Conservation (phyloP, 2,888 invertebrate genomes). For the Theodoxus fluviatilis region DNA sequence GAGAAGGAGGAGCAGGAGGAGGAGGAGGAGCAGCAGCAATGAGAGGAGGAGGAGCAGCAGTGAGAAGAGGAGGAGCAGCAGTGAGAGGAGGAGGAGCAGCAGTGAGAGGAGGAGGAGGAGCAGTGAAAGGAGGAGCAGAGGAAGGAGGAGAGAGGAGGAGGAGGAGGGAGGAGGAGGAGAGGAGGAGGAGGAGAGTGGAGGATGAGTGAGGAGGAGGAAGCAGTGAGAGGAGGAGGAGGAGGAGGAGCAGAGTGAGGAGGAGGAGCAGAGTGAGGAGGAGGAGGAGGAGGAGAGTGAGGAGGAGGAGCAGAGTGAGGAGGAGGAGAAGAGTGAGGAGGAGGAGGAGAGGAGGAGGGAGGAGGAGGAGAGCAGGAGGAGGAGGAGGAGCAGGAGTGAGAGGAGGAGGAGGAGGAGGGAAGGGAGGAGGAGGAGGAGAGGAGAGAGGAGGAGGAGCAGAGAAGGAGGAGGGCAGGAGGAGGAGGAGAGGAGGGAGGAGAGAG, state of each 20-base stretch:
- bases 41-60: background rate
- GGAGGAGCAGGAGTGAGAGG: background rate
- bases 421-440: background rate
- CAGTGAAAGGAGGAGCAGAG: background rate
- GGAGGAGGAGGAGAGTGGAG: conserved; percentile 10
- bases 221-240: background rate
- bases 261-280: conserved; percentile 3
- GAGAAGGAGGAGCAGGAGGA: background rate
- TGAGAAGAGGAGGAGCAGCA: conserved; percentile 13
- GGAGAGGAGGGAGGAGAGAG: conserved; percentile 15
- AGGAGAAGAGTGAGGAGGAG: background rate
- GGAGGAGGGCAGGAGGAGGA: conserved; percentile 10
- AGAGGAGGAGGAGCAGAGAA: background rate
- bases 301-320: background rate
- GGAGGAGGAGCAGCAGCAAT: background rate
- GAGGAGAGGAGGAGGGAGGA: background rate
- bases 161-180: background rate
- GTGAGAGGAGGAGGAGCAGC: conserved; percentile 18
- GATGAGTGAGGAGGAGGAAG: background rate
- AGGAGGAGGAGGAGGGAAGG: background rate
- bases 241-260: conserved; percentile 3
- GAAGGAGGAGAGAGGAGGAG: background rate
- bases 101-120: background rate
- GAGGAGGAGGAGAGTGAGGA: background rate
- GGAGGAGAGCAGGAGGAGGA: conserved; percentile 10